Conservation (phyloP, 2,797 vertebrate genomes). For the Onychomys torridus region DNA sequence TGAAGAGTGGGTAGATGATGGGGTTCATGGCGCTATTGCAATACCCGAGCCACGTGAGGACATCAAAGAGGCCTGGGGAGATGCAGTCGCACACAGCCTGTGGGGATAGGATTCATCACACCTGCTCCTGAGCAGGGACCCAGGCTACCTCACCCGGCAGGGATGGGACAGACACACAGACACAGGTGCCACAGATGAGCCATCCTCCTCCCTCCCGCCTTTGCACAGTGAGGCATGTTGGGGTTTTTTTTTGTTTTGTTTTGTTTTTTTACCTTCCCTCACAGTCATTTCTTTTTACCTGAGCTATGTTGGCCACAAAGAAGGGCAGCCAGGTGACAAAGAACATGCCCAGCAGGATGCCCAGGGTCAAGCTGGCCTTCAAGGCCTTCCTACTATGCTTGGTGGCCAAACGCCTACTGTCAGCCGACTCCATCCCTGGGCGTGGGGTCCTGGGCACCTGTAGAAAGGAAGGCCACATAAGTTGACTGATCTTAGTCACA, state of each 20-base stretch:
- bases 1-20: conserved; percentile 99
- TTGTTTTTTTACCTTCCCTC: neutral
- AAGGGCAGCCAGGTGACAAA: conserved; percentile 98
- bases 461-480: fast-evolving
- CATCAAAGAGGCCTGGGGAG: conserved; percentile 92
- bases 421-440: conserved; percentile 85
- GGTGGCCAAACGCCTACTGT: conserved; percentile 91
- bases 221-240: neutral
- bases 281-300: conserved; percentile 88
- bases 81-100: conserved; percentile 96
- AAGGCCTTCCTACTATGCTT: conserved; percentile 95
- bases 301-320: conserved; percentile 95
- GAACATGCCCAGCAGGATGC: conserved; percentile 96
- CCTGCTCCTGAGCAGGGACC: fast-evolving
- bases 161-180: neutral
- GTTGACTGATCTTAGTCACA: neutral
- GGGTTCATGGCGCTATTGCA: conserved; percentile 99
- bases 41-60: conserved; percentile 98
- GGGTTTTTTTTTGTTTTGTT: no score
- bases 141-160: neutral
- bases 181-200: fast-evolving
- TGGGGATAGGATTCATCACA: neutral
- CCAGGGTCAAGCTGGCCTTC: conserved; percentile 97
- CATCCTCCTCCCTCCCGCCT: neutral
- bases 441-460: conserved; percentile 79